A percentile compares a stretch with the other conserved stretches of the same genome.
Evolutionary conservation across 2,113 vertebrate genomes (phyloP).

Genomic region (Vanacampus margaritifer): DNA sequence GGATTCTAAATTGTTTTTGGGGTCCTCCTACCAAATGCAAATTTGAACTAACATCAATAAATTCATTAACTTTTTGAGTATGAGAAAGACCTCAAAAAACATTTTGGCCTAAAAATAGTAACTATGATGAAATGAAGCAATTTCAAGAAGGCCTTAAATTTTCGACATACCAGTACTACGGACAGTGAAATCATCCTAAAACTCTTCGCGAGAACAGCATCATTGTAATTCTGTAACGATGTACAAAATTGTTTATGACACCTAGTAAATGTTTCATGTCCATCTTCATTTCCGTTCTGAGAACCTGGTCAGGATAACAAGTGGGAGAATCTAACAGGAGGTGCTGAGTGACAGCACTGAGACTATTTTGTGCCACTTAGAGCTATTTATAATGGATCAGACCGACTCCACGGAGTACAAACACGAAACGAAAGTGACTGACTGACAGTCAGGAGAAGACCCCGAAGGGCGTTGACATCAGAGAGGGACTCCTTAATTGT

Average conservation of each 20-base stretch:
- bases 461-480: slow-evolving; percentile 41
- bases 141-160: background rate
- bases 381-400: slow-evolving; percentile 60
- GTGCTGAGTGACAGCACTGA: slow-evolving; percentile 40
- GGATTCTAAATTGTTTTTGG: background rate
- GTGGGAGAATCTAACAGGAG: slow-evolving; percentile 24
- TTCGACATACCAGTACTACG: background rate
- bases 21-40: background rate
- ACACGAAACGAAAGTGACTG: slow-evolving; percentile 57
- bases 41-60: background rate
- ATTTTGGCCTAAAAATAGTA: background rate
- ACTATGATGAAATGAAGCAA: background rate
- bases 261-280: slow-evolving; percentile 11
- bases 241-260: background rate
- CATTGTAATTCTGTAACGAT: background rate
- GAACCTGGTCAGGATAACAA: slow-evolving; percentile 46
- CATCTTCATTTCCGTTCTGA: slow-evolving; percentile 25
- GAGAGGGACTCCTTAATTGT: background rate
- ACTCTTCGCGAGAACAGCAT: background rate
- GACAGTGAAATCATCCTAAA: background rate
- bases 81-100: background rate
- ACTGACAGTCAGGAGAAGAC: slow-evolving; percentile 46
- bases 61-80: background rate
- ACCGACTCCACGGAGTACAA: slow-evolving; percentile 42
- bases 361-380: slow-evolving; percentile 45